Evolutionary conservation across 2,797 vertebrate species (phyloP).

Genomic region (Enteromius radiatus): DNA sequence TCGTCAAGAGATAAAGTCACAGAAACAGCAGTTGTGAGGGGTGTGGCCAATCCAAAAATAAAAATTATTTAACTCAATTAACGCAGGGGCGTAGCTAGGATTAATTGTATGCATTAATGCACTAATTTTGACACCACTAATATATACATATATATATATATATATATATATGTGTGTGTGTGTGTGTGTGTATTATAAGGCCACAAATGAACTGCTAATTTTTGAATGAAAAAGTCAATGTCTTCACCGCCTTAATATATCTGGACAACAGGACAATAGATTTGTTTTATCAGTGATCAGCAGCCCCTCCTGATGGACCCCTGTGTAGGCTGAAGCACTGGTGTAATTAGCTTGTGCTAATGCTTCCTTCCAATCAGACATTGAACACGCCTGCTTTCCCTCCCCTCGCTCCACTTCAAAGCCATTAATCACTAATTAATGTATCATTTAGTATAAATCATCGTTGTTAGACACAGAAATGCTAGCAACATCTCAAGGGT

Average conservation of each 20-base stretch:
- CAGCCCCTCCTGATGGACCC: constrained; percentile 5
- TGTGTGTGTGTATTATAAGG: neutral
- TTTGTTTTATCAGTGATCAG: constrained; percentile 34
- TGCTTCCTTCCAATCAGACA: constrained; percentile 48
- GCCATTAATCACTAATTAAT: constrained; percentile 42
- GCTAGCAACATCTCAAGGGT: constrained; percentile 9
- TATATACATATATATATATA: neutral
- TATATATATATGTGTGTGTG: too few relatives aligned
- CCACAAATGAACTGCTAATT: neutral
- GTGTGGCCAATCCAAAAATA: too few relatives aligned
- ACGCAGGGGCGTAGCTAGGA: too few relatives aligned
- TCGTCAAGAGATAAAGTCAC: too few relatives aligned
- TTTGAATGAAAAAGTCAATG: neutral
- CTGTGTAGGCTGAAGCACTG: constrained; percentile 5
- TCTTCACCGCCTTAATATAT: neutral
- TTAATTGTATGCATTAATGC: too few relatives aligned
- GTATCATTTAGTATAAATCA: constrained; percentile 31
- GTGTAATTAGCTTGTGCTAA: constrained; percentile 53
- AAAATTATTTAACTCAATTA: too few relatives aligned
- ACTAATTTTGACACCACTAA: too few relatives aligned
- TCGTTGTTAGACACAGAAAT: constrained; percentile 3
- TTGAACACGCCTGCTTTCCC: constrained; percentile 14
- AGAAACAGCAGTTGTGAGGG: too few relatives aligned
- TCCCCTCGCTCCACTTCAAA: constrained; percentile 27
- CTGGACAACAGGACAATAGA: constrained; percentile 16